Evolutionary conservation across 2,888 invertebrate species (phyloP).

Genomic region (Philereme vetulata): DNA sequence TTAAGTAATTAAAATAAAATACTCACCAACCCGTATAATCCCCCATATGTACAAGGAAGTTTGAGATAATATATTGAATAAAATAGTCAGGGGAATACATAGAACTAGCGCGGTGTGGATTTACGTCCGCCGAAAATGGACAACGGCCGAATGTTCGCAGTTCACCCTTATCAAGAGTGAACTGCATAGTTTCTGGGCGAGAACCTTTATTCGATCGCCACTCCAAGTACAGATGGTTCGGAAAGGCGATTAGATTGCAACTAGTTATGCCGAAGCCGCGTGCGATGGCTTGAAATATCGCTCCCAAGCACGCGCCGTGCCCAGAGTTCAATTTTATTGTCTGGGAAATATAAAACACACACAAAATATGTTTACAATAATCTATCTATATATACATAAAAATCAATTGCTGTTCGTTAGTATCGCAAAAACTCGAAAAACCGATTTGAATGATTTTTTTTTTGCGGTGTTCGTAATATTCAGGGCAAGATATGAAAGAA

Average conservation of each 20-base stretch:
- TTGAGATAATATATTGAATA: constrained; percentile 52
- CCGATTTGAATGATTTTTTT: no score
- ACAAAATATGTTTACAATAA: no score
- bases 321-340: constrained; percentile 53
- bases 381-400: no score
- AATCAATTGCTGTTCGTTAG: no score
- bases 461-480: no score
- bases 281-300: constrained; percentile 63
- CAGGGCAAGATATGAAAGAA: no score
- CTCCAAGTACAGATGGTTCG: constrained; percentile 65
- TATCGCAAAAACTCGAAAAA: no score
- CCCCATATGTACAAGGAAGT: constrained; percentile 55
- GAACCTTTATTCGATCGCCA: constrained; percentile 40
- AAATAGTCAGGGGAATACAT: constrained; percentile 54
- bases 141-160: constrained; percentile 55
- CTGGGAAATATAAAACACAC: constrained; percentile 40
- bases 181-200: constrained; percentile 8
- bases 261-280: constrained; percentile 53
- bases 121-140: constrained; percentile 48
- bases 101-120: constrained; percentile 8
- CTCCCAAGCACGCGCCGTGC: constrained; percentile 51
- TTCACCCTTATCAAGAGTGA: constrained; percentile 57
- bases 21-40: constrained; percentile 54
- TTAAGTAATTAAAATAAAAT: background rate
- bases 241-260: constrained; percentile 61